Evolutionary conservation across 2,113 vertebrate genomes (phyloP).

Genomic region (Halcyon senegalensis): DNA sequence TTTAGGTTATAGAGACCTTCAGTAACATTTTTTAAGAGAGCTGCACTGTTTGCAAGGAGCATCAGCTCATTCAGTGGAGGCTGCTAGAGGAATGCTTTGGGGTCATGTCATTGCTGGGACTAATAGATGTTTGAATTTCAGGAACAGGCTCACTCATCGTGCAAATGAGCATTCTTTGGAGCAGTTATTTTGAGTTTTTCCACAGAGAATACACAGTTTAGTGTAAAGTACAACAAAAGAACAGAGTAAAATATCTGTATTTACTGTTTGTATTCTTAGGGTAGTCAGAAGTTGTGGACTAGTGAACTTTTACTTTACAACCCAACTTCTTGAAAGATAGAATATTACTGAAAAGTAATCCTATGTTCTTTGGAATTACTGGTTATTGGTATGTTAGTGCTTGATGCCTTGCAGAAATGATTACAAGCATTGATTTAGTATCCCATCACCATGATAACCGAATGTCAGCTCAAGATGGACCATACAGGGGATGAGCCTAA

Average conservation of each 20-base stretch:
- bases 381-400: neutral
- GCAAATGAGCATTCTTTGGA: neutral
- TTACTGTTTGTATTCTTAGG: neutral
- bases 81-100: neutral
- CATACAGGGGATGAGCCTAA: neutral
- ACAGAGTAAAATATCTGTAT: neutral
- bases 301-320: neutral
- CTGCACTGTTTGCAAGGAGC: neutral
- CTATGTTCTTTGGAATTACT: neutral
- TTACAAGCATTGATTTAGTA: neutral
- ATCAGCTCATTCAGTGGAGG: neutral
- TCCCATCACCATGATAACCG: neutral
- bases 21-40: neutral
- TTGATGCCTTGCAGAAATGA: neutral
- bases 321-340: neutral
- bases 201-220: neutral
- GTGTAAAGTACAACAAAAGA: neutral
- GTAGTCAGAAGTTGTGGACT: neutral
- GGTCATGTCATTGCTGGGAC: neutral
- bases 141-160: neutral
- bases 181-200: neutral
- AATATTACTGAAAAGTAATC: neutral
- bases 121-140: neutral
- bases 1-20: neutral
- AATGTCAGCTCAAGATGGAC: neutral